Percentiles rank a stretch among this genome's conserved stretches.
These are phyloP conservation scores for Latrodectus geometricus DNA, from an alignment of 1,140 invertebrate genomes.

Conservation along the genomic window DNA sequence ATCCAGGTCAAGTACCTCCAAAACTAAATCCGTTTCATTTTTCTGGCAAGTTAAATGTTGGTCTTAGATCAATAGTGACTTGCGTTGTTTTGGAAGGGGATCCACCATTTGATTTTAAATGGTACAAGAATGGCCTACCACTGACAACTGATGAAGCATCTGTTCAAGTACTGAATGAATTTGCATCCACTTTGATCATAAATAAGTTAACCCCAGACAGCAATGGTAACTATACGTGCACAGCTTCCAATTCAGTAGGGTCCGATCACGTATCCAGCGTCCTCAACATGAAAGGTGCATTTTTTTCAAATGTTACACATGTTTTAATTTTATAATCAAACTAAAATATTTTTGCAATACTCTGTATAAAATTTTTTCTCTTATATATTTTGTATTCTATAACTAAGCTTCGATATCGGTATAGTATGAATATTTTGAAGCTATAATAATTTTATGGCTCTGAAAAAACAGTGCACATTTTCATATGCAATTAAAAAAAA, in stretches of 20 bases:
- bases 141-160: too few species aligned
- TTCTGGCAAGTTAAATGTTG: constrained; percentile 74
- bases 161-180: constrained; percentile 33
- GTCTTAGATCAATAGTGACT: constrained; percentile 75
- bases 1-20: constrained; percentile 35
- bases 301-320: too few species aligned
- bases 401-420: too few species aligned
- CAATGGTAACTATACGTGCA: constrained; percentile 64
- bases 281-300: constrained; percentile 4
- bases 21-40: constrained; percentile 63
- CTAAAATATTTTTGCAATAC: too few species aligned
- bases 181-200: constrained; percentile 67
- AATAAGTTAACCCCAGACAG: constrained; percentile 28
- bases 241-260: constrained; percentile 54
- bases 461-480: too few species aligned
- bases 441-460: too few species aligned
- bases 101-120: constrained; percentile 64
- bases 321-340: too few species aligned
- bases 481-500: too few species aligned
- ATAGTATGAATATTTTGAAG: too few species aligned
- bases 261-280: constrained; percentile 9
- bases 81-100: constrained; percentile 64
- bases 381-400: too few species aligned
- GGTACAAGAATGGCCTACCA: constrained; percentile 62
- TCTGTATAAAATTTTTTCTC: too few species aligned